Evolutionary conservation across 2,113 vertebrate species (phyloP).

Genomic region (Tragelaphus buxtoni): DNA sequence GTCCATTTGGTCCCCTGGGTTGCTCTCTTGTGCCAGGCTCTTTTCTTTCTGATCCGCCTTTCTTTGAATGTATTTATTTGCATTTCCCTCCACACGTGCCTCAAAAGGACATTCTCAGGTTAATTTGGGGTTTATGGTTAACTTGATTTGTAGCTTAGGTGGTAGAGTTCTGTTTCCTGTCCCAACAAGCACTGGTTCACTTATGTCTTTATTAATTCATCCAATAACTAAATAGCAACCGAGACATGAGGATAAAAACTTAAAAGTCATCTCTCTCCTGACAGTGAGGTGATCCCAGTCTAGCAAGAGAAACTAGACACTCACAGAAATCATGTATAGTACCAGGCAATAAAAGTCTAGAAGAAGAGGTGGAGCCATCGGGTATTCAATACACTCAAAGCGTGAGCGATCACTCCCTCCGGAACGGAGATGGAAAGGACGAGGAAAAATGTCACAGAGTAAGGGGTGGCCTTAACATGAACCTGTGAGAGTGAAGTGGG

Average conservation of each 20-base stretch:
- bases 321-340: background rate
- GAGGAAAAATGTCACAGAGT: background rate
- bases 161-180: background rate
- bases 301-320: background rate
- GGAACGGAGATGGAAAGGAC: background rate
- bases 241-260: background rate
- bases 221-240: background rate
- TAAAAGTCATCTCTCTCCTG: background rate
- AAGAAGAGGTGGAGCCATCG: background rate
- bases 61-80: conserved; percentile 45
- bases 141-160: background rate
- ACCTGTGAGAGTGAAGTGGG: background rate
- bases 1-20: conserved; percentile 16
- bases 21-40: background rate
- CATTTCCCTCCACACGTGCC: background rate
- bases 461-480: background rate
- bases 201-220: conserved; percentile 25
- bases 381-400: background rate
- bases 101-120: background rate
- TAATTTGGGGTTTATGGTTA: conserved; percentile 10
- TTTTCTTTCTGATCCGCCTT: background rate
- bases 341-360: background rate
- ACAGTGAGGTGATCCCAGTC: background rate
- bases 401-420: fast-evolving
- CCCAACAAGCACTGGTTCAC: background rate